These are phyloP conservation scores for Brachionus sp. DNA, from an alignment of 1,140 invertebrate species.

Conservation along the genomic window DNA sequence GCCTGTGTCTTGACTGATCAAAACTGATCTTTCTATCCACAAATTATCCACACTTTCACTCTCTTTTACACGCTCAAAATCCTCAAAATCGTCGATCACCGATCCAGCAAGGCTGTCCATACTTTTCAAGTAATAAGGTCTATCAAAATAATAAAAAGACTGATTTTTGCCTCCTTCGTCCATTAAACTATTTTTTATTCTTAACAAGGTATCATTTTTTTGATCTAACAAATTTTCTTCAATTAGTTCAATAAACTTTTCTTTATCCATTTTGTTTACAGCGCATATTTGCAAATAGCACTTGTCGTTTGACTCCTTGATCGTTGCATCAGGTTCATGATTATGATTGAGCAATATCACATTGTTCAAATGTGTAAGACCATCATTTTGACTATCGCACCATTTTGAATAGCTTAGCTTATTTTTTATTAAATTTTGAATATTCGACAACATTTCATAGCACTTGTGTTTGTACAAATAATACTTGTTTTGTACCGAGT, in stretches of 20 bases:
- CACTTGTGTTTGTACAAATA: constrained; percentile 43
- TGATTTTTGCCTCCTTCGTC: background rate
- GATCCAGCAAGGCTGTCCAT: background rate
- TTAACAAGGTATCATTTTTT: background rate
- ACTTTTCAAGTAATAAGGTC: constrained; percentile 23
- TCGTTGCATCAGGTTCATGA: background rate
- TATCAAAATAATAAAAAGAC: constrained; percentile 29
- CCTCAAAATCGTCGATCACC: constrained; percentile 26
- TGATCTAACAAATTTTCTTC: constrained; percentile 29
- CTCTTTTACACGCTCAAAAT: constrained; percentile 29
- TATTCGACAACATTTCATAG: constrained; percentile 45
- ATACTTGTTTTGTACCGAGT: constrained; percentile 29
- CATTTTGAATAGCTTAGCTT: constrained; percentile 27
- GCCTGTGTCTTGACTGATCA: background rate
- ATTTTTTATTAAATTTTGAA: constrained; percentile 39
- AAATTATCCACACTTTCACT: constrained; percentile 40
- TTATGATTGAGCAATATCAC: background rate
- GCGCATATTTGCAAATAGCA: constrained; percentile 42
- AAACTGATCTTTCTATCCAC: constrained; percentile 36
- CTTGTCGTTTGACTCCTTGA: constrained; percentile 15
- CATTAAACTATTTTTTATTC: background rate
- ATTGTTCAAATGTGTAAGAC: background rate
- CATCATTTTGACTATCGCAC: constrained; percentile 4
- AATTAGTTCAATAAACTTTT: background rate
- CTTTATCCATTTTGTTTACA: constrained; percentile 16